Base-by-base conservation (phyloP, 2,113 vertebrate species). In the Dicentrarchus labrax region DNA sequence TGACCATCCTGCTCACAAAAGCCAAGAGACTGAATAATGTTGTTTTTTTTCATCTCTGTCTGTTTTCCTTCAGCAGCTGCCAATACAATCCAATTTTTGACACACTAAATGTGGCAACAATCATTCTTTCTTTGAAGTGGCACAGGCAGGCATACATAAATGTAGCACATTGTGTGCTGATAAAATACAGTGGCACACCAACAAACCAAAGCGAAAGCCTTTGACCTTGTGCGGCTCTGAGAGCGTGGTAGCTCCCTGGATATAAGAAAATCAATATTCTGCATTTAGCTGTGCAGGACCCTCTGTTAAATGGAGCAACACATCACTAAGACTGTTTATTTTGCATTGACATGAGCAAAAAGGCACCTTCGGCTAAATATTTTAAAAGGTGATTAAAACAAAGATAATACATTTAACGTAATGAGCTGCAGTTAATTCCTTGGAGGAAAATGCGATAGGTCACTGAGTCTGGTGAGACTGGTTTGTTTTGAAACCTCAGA, bases 231-330 rank as follows among this genome's bases (percentile, higher is more conserved):
- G 84, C 62, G 71, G 90, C 88, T 78, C 24, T 43, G 77, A 68
- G 70, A 89, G 89, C 73, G 88, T 64, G 84, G 92, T 82, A 56
- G 89, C 86, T 91, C 85, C 86, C 85, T 82, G 87, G 88, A 84
- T 84, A 53, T 84, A 82, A 86, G 81, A 76, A 87, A 93, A 94
- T 95, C 93, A 84, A 94, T 94, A 92, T 82, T 90, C 76, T 72
- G 86, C 89, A 88, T 92, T 93, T 89, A 89, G 90, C 88, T 45
- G 77, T 48, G 74, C 66, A 81, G 76, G 86, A 82, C 84, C 84
- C 67, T 83, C 50, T 59, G 84, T 81, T 88, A 82, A 91, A 89
- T 75, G 70, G 85, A 87, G 68, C 81, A 69, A 51, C 66, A 10
- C 43, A 22, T 56, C 76, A 22, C 69, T 22, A 48, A 45, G 45